Evolutionary conservation across 2,797 vertebrate species (phyloP), one percentile per base, ranked within the genome.

Genomic region (Eulemur albifrons): DNA sequence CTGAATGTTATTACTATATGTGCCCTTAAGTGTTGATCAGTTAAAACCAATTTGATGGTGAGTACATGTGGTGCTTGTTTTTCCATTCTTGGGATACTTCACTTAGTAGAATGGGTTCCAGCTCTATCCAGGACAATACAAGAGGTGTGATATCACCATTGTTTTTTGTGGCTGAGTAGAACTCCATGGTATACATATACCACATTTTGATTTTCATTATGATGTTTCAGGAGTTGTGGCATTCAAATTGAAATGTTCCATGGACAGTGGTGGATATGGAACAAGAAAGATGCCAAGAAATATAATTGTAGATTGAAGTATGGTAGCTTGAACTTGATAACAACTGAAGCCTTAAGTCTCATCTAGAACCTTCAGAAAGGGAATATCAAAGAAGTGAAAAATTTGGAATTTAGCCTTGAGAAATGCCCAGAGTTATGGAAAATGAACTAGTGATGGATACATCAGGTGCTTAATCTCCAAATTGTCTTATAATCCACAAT

Each of bases 311-410:
- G 45, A 65, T 88, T 20, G 23, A 4, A 35, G 0, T 70, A 61
- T 90, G 38, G 23, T 45, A 81, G 20, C 35, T 70, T 38, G 80
- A 89, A 40, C 67, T 48, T 65, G 38, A 30, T 88, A 76, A 94
- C 17, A 54, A 45, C 45, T 72, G 45, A 89, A 87, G 43, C 38
- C 5, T 3, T 32, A 77, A 93, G 10, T 87, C 57, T 70, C n/a
- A 43, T 38, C 81, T 90, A 87, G 76, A 86, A 87, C 59, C 76
- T 96, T 92, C 52, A 87, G 40, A 93, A 83, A n/a, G 14, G 13
- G 5, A 38, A 5, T 59, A 7, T 96, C 63, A 61, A 88, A 86
- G 65, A 35, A 83, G 21, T 86, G 17, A 82, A 83, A 89, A 76
- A 10, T 63, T 93, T 87, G 40, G 38, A 61, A 90, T 40, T 82